Evolutionary conservation across 2,797 vertebrate species (phyloP).

Genomic region (Galago senegalensis): DNA sequence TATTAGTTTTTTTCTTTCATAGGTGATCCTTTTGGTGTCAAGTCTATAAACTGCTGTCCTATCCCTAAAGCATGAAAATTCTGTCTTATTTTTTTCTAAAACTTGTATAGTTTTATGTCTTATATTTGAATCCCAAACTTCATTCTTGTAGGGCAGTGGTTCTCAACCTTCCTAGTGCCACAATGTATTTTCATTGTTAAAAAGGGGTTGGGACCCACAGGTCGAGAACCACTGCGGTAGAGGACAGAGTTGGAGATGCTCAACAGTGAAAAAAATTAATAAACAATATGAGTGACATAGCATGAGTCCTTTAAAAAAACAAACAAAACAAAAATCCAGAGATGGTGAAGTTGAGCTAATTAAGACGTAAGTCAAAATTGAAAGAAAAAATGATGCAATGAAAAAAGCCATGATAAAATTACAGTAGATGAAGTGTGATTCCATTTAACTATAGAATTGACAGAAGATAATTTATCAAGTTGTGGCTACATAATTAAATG

Average conservation of each 20-base stretch:
- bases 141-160: background rate
- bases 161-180: no score
- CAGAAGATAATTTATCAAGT: background rate
- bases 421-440: background rate
- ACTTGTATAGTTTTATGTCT: slow-evolving; percentile 16
- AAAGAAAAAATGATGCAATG: background rate
- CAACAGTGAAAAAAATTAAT: background rate
- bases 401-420: background rate
- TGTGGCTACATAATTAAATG: background rate
- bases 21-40: background rate
- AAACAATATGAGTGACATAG: background rate
- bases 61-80: background rate
- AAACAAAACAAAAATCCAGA: background rate
- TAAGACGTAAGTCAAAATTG: background rate
- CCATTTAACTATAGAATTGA: background rate
- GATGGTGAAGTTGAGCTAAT: background rate
- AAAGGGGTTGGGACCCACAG: no score
- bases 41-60: background rate
- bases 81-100: background rate
- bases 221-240: background rate
- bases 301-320: background rate
- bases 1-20: slow-evolving; percentile 16
- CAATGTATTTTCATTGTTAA: no score
- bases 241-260: background rate
- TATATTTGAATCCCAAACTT: slow-evolving; percentile 4